Evolutionary conservation across 2,113 vertebrate species (phyloP).

Genomic region (Salvelinus sp.): DNA sequence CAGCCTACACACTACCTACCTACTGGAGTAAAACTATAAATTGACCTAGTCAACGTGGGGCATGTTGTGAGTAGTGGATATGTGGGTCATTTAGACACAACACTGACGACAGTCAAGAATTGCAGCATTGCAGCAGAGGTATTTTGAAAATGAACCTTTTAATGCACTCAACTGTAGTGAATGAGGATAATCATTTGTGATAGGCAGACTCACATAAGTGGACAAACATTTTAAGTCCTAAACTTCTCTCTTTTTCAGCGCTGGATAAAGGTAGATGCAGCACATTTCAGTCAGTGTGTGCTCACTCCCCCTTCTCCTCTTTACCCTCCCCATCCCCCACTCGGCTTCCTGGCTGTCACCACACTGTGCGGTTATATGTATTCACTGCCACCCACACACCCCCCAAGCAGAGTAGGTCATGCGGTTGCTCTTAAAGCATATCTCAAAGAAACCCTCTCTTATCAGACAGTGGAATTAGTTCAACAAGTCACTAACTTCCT

Average conservation of each 20-base stretch:
- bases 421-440: neutral
- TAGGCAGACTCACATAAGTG: neutral
- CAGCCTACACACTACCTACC: neutral
- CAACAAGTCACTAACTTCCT: neutral
- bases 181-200: neutral
- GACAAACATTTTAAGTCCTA: neutral
- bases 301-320: neutral
- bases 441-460: neutral
- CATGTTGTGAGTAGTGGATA: neutral
- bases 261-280: conserved; percentile 31
- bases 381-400: neutral
- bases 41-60: neutral
- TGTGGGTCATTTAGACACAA: neutral
- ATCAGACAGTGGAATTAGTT: neutral
- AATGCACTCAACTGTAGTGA: too few relatives aligned
- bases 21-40: neutral
- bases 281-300: conserved; percentile 38
- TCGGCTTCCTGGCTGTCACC: neutral
- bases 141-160: neutral
- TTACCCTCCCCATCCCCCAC: neutral
- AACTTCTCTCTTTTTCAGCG: conserved; percentile 1
- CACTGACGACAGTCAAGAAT: too few relatives aligned
- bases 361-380: neutral
- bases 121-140: neutral
- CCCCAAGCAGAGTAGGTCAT: too few relatives aligned